phyloP scores from a whole-genome alignment of 2,113 vertebrate species.

The Rafetus swinhoei region DNA sequence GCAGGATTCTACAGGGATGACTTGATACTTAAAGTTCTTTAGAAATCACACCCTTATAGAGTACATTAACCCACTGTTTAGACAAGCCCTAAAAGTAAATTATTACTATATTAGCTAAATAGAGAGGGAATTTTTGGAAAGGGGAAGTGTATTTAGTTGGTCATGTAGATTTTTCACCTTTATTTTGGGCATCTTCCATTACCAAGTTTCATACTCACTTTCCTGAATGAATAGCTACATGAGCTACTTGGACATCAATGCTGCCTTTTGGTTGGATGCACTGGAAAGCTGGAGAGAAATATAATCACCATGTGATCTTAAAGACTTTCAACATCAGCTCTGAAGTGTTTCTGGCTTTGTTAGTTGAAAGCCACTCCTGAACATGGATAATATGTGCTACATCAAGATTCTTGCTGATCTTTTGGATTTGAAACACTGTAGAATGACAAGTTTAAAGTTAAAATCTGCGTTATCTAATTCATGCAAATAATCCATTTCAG shows the following conservation, averaged over 20 bases:
- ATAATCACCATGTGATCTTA: background rate
- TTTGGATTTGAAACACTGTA: background rate
- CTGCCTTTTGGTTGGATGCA: background rate
- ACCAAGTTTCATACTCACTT: background rate
- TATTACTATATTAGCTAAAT: background rate
- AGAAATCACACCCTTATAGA: background rate
- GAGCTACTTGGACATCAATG: background rate
- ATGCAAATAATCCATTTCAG: background rate
- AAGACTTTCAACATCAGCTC: background rate
- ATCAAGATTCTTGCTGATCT: background rate
- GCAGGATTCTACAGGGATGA: background rate
- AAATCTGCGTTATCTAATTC: background rate
- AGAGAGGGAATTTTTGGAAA: background rate
- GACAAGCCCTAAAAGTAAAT: background rate
- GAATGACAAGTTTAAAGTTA: background rate
- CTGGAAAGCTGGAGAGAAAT: fast-evolving
- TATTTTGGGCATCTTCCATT: background rate
- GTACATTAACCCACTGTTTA: background rate
- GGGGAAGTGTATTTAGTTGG: background rate
- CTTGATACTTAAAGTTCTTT: background rate
- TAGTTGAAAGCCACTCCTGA: background rate
- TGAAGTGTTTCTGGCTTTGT: background rate
- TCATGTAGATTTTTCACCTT: slow-evolving; percentile 12
- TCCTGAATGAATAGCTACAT: background rate
- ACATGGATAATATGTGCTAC: background rate